These are phyloP conservation scores for Falco berigora DNA, from an alignment of 2,797 vertebrate genomes.

Conservation along the genomic window DNA sequence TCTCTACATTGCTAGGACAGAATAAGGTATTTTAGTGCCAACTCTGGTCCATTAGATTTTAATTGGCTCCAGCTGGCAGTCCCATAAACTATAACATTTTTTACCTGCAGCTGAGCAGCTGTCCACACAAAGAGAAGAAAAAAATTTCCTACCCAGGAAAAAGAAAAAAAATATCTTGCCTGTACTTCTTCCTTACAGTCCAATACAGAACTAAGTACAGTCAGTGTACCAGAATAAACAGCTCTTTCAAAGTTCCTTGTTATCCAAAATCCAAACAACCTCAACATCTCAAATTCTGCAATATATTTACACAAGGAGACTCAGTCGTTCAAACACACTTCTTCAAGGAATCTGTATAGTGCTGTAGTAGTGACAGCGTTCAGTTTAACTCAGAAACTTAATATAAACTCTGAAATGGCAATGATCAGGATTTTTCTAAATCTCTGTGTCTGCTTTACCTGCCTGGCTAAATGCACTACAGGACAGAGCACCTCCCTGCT, in stretches of 20 bases:
- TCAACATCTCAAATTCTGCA: background rate
- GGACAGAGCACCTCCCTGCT: background rate
- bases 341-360: background rate
- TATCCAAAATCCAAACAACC: background rate
- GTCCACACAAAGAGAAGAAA: conserved; percentile 37
- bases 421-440: background rate
- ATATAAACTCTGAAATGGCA: background rate
- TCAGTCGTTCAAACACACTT: background rate
- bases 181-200: background rate
- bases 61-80: conserved; percentile 53
- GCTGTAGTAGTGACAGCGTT: background rate
- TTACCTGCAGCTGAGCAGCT: conserved; percentile 55
- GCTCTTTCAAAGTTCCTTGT: background rate
- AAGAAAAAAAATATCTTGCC: background rate
- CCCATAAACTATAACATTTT: conserved; percentile 12
- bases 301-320: background rate
- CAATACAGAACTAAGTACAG: background rate
- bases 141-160: background rate
- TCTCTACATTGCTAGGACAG: background rate
- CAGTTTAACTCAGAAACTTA: background rate
- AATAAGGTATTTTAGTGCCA: conserved; percentile 19
- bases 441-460: background rate
- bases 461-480: background rate
- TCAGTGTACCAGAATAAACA: background rate
- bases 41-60: conserved; percentile 41